Conservation (phyloP, 1,140 invertebrate genomes). For the Drosophila rufa region DNA sequence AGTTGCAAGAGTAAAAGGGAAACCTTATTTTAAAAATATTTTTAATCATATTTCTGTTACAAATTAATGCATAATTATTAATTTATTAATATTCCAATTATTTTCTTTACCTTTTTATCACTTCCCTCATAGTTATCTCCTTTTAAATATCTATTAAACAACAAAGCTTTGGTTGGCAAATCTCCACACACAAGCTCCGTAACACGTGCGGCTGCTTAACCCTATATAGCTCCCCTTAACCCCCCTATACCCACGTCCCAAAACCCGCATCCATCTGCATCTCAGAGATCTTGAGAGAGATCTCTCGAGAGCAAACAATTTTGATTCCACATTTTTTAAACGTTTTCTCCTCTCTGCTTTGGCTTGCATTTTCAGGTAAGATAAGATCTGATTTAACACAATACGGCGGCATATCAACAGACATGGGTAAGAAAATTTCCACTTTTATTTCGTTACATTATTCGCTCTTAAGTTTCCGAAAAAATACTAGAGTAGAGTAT, state of each 20-base stretch:
- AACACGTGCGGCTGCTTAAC: constrained; percentile 69
- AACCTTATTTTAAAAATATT: no score
- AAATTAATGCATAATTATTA: no score
- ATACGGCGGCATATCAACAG: constrained; percentile 85
- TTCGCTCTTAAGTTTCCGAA: constrained; percentile 46
- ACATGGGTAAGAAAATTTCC: constrained; percentile 85
- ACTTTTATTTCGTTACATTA: constrained; percentile 73
- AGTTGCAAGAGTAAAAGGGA: no score
- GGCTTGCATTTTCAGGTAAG: constrained; percentile 79
- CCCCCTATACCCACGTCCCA: neutral
- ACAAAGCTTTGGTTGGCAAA: constrained; percentile 47
- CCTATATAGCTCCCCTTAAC: constrained; percentile 12
- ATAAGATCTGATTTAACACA: constrained; percentile 85
- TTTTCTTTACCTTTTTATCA: neutral
- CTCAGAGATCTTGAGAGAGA: constrained; percentile 11
- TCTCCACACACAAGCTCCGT: constrained; percentile 27
- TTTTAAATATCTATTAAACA: constrained; percentile 21
- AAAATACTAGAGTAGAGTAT: constrained; percentile 17
- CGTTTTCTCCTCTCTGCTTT: constrained; percentile 70
- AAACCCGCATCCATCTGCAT: constrained; percentile 17
- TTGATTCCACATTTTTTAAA: constrained; percentile 75
- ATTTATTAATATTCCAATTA: neutral
- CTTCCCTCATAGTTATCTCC: neutral
- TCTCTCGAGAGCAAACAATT: constrained; percentile 57
- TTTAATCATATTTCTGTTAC: no score